Base-by-base conservation (phyloP, 2,797 vertebrate species). In the Novumbra hubbsi region DNA sequence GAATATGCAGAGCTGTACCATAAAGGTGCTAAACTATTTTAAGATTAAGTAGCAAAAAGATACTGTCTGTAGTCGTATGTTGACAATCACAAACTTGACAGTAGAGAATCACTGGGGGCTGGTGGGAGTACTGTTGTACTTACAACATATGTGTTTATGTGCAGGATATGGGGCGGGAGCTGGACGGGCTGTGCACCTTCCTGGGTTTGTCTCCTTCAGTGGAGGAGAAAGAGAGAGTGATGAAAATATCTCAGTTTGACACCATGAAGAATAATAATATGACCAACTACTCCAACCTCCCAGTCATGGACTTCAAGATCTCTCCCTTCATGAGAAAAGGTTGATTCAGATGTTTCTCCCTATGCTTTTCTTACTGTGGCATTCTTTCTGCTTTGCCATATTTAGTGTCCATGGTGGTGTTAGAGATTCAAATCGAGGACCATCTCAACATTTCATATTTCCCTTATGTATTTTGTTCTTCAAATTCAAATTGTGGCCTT, bases 311-410 rank as follows among this genome's bases (percentile, higher is more conserved):
- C 79, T 93, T 94, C 0, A 68, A 79, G 0, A 60, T 94, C 50
- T 96, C 92, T 24, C 85, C 93, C 3, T 98, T 98, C 84, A 95
- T 96, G 94, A 92, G 94, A 73, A 97, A 97, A 93, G 95, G 96
- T 98, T 45, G 41, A 45, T 45, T 14, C 14, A 4, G 41, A 12
- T 45, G 1, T 45, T 45, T 45, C 34, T 45, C 41, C 12, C 3
- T 45, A 14, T 3, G 12, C 12, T 12, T 45, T 3, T 45, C 41
- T 11, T 12, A 21, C 80, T 52, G 50, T 52, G n/a, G n/a, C 14
- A 49, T 38, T 38, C 34, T 38, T 0, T 5, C 1, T 3, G 5
- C 34, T 38, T 38, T 38, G 5, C 34, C 34, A 5, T 7, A 5
- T 12, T 45, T 12, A 11, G 1, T 45, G 9, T 11, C 41, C 11